Evolutionary conservation across 2,888 invertebrate genomes (phyloP), one percentile per base, ranked within the genome.

Genomic region (Rotaria sp.): DNA sequence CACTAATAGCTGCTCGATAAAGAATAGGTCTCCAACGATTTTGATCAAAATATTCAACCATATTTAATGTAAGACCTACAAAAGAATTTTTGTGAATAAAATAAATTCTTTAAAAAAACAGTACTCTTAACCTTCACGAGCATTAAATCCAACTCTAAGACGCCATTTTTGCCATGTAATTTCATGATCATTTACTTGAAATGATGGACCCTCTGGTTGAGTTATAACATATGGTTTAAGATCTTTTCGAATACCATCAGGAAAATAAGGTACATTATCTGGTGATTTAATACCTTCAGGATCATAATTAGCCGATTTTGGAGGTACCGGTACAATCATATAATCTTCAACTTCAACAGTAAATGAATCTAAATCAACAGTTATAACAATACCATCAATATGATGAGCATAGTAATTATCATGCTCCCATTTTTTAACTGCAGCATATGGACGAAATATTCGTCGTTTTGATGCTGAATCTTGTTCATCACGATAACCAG

Each of bases 151-250:
- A 26, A 45, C 26, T 80, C 75, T 8, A 45, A 80, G 7, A 26
- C 75, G 75, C 75, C 75, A 80, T 80, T 80, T 80, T 80, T 80
- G 75, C 75, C 75, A 80, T 41, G 75, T 2, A 45, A 80, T 45
- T 26, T 45, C 26, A 80, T 80, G 26, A 18, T 41, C 45, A 26
- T 80, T 26, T 3, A 80, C 18, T 41, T 80, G 24, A 80, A 80
- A 80, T 26, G 41, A 45, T 41, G 75, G 75, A 45, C 75, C 75
- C 26, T 80, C 45, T 24, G 75, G 75, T 45, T 80, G 75, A 26
- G 75, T 80, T 13, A 80, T 45, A 45, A 80, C 3, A 80, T 26
- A 45, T 4, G 75, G 75, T 45, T 45, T 80, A 21, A 80, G n/a
- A 41, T 80, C 75, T 45, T 80, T 45, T 11, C 75, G 75, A 26